Conservation (phyloP, 2,797 vertebrate species). For the Ctenosaura bakeri region DNA sequence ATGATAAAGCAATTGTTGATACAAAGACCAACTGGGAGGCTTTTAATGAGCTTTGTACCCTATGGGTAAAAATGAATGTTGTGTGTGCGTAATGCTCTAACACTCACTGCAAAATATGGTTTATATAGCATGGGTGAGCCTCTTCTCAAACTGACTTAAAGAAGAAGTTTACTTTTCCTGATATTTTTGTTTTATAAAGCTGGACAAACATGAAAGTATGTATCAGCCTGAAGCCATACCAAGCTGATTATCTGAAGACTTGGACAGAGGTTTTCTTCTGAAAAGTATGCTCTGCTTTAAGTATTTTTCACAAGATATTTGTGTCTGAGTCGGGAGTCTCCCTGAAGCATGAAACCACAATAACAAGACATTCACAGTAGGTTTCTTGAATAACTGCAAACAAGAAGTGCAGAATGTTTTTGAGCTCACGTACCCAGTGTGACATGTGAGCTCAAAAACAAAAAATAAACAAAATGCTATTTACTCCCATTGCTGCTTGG, state of each 20-base stretch:
- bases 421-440: neutral
- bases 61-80: neutral
- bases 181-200: neutral
- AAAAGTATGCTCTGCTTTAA: no score
- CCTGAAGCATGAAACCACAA: neutral
- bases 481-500: neutral
- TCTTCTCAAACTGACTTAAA: neutral
- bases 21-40: neutral
- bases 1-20: neutral
- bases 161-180: neutral
- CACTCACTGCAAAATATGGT: neutral
- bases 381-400: neutral
- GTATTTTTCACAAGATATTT: no score
- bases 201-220: neutral
- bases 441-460: neutral
- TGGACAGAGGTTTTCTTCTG: neutral
- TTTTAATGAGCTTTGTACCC: neutral
- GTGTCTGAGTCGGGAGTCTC: neutral
- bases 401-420: neutral
- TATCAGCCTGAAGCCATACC: neutral
- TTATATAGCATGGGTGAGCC: neutral
- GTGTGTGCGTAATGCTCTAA: neutral
- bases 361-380: neutral
- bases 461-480: neutral
- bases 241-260: neutral